Evolutionary conservation across 2,888 invertebrate genomes (phyloP), one percentile per base, ranked within the genome.

Genomic region (Apamea epomidion): DNA sequence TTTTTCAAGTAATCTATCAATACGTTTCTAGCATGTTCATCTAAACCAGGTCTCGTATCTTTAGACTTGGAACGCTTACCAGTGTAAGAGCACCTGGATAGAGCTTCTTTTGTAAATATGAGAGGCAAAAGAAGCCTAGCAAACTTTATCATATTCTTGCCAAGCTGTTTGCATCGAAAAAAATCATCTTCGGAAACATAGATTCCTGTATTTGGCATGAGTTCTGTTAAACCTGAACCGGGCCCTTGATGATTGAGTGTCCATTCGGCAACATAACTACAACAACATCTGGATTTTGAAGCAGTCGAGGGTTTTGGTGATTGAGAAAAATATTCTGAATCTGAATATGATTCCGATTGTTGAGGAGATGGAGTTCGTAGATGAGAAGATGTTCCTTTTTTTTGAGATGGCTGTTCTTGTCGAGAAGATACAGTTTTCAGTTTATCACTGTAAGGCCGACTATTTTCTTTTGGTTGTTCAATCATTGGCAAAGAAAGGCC

Each of bases 401-500:
- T 21, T 32, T 21, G 32, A 45, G 12, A 21, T 70, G 14, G 5
- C 5, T 18, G 21, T 45, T 71, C 14, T 37, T 32, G 16, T n/a
- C 8, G 64, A 5, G 16, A n/a, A 37, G 71, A 21, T 32, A 8
- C 14, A 14, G 2, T 5, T 37, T 29, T 29, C 16, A 12, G 25
- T 80, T 14, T 6, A 0, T 48, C 18, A 29, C 2, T 45, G 6
- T 0, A 10, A 7, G 4, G 12, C 29, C 0, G 37, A 5, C 3
- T 45, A 21, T 60, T 79, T 51, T 79, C 42, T 68, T n/a, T 51
- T 32, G 62, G 10, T 32, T 77, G 45, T 42, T 79, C 14, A 37
- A 68, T 42, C 12, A 73, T 32, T 42, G 79, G 79, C 29, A 79
- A 60, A 45, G 25, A 51, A 12, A 79, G 21, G 2, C 69, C 78